Evolutionary conservation across 1,140 invertebrate species (phyloP).

Genomic region (Cryptotermes secundus): DNA sequence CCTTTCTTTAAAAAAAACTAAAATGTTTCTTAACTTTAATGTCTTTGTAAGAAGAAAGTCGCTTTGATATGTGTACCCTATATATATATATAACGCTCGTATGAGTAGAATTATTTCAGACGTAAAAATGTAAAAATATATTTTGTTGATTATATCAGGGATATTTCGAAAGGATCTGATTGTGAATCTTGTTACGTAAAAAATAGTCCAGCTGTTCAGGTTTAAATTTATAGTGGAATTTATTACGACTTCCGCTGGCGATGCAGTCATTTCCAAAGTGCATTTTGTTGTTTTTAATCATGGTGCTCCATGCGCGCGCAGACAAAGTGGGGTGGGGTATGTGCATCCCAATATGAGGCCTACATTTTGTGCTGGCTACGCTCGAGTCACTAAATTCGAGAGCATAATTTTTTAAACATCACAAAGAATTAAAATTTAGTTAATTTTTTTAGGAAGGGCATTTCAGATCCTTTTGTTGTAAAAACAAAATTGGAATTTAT

Average conservation of each 20-base stretch:
- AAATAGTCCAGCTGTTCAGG: background rate
- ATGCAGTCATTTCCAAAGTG: conserved; percentile 12
- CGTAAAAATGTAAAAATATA: background rate
- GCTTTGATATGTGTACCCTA: too few species aligned
- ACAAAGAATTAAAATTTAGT: conserved; percentile 19
- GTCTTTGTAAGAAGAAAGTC: background rate
- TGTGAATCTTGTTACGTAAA: background rate
- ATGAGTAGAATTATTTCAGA: background rate
- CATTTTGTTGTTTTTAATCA: conserved; percentile 18
- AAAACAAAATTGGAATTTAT: background rate
- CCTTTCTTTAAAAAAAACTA: background rate
- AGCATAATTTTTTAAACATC: conserved; percentile 2
- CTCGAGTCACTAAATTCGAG: background rate
- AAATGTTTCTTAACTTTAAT: background rate
- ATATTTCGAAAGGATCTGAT: background rate
- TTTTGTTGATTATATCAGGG: background rate
- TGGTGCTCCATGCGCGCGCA: background rate
- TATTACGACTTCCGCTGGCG: background rate
- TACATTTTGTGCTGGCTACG: background rate
- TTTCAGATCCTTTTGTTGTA: background rate
- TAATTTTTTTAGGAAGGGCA: background rate
- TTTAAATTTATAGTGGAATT: background rate
- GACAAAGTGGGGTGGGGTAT: background rate
- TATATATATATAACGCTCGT: too few species aligned
- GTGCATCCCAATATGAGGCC: background rate